Percentiles rank a stretch among this genome's conserved stretches.
Evolutionary conservation across 2,113 vertebrate genomes (phyloP).

Genomic region (Alligator mississippiensis): DNA sequence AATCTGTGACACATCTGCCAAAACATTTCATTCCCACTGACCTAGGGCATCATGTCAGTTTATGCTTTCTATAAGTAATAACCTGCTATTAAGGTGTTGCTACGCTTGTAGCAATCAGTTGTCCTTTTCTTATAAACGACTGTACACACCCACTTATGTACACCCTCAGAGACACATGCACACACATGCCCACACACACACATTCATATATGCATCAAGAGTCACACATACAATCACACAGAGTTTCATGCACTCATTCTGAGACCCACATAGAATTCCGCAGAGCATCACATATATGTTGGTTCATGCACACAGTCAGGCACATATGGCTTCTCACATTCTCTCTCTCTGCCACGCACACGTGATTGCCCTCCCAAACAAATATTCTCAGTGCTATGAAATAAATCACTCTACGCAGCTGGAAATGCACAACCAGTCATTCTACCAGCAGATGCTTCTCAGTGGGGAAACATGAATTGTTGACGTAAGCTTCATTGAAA

Average conservation of each 20-base stretch:
- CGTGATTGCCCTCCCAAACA: neutral
- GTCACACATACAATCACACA: neutral
- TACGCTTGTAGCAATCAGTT: neutral
- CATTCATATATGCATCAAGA: neutral
- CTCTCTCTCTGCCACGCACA: neutral
- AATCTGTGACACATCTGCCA: no score
- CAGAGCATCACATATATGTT: neutral
- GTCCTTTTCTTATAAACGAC: neutral
- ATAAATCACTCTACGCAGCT: neutral
- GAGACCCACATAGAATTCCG: neutral
- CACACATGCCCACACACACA: neutral
- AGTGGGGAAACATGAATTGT: neutral
- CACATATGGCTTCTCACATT: neutral
- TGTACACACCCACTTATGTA: neutral
- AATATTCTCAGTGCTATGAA: neutral
- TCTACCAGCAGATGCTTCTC: neutral
- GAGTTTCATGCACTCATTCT: neutral
- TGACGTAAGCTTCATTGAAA: neutral
- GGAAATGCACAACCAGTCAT: neutral
- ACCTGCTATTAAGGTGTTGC: neutral
- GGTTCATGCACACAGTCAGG: neutral
- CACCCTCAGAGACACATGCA: no score
- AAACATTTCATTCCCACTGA: no score
- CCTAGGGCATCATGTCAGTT: neutral
- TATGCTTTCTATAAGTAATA: neutral